A percentile compares a stretch with the other conserved stretches of the same genome.
Conservation (phyloP, 30 jellyfish, hydroid and myxozoan species). For the Aurelia coerulea region DNA sequence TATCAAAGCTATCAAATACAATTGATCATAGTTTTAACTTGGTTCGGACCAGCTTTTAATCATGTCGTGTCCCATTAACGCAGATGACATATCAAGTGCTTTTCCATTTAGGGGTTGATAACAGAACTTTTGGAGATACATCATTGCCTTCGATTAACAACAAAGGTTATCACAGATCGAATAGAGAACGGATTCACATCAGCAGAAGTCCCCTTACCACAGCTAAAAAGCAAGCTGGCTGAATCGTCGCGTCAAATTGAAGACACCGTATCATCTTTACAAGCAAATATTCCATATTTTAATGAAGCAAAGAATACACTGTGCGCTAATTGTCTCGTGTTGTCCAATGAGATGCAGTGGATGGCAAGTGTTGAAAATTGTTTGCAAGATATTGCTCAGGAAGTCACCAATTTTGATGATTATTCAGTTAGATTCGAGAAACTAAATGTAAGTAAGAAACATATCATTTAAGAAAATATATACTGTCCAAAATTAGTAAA, state of each 20-base stretch:
- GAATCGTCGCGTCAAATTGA: constrained; percentile 20
- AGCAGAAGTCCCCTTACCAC: constrained; percentile 5
- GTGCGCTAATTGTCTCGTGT: neutral
- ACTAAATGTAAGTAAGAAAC: constrained; percentile 18
- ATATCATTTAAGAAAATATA: no score
- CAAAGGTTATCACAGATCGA: constrained; percentile 25
- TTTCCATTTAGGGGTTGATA: constrained; percentile 10
- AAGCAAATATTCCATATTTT: constrained; percentile 16
- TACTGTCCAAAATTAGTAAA: no score
- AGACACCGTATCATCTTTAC: constrained; percentile 43
- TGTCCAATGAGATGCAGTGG: constrained; percentile 38
- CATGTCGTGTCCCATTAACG: no score
- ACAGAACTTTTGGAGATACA: constrained; percentile 37
- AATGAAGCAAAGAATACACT: constrained; percentile 8
- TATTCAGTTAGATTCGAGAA: neutral
- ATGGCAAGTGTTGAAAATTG: neutral
- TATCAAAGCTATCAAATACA: no score
- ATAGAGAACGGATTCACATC: constrained; percentile 13
- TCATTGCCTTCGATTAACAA: constrained; percentile 33
- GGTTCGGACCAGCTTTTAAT: no score
- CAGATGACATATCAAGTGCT: neutral
- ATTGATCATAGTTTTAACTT: no score
- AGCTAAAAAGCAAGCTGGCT: constrained; percentile 3
- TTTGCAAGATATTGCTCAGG: constrained; percentile 2
- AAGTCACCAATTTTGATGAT: constrained; percentile 7